A percentile compares a stretch with the other conserved stretches of the same genome.
These are phyloP conservation scores for Tinea pellionella DNA, from an alignment of 2,888 invertebrate species.

Conservation along the genomic window DNA sequence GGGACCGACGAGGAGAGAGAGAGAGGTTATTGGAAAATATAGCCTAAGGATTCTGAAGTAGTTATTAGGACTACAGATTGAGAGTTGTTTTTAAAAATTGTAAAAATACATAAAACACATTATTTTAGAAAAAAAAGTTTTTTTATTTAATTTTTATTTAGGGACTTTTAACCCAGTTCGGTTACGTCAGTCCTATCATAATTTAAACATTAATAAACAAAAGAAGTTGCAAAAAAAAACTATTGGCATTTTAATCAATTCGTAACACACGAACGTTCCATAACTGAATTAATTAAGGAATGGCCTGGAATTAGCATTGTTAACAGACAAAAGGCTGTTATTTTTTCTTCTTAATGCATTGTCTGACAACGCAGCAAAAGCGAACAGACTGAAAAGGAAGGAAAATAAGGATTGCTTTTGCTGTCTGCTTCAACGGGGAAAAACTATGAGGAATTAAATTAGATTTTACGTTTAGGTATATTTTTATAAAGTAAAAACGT, in stretches of 20 bases:
- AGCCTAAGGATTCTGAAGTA: too few relatives aligned
- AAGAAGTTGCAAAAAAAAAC: background rate
- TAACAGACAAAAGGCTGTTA: background rate
- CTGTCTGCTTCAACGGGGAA: slow-evolving; percentile 28
- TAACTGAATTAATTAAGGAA: slow-evolving; percentile 8
- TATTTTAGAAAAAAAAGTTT: too few relatives aligned
- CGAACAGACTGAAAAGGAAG: slow-evolving; percentile 42
- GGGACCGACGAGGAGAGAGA: too few relatives aligned
- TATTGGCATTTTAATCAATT: background rate
- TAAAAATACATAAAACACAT: too few relatives aligned
- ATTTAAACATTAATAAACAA: too few relatives aligned
- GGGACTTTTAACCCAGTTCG: too few relatives aligned
- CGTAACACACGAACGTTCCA: background rate
- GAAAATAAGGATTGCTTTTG: slow-evolving; percentile 55
- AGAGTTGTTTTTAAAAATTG: too few relatives aligned
- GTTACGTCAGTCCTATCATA: too few relatives aligned
- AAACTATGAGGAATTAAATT: slow-evolving; percentile 7
- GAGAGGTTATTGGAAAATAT: too few relatives aligned
- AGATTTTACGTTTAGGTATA: background rate
- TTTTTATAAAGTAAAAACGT: too few relatives aligned
- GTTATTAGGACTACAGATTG: too few relatives aligned
- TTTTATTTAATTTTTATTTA: too few relatives aligned
- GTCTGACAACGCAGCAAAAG: slow-evolving; percentile 23
- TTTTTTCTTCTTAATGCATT: slow-evolving; percentile 11
- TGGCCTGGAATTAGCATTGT: slow-evolving; percentile 3